Conservation (phyloP, 1,140 invertebrate species). For the Palaemon carinicauda region DNA sequence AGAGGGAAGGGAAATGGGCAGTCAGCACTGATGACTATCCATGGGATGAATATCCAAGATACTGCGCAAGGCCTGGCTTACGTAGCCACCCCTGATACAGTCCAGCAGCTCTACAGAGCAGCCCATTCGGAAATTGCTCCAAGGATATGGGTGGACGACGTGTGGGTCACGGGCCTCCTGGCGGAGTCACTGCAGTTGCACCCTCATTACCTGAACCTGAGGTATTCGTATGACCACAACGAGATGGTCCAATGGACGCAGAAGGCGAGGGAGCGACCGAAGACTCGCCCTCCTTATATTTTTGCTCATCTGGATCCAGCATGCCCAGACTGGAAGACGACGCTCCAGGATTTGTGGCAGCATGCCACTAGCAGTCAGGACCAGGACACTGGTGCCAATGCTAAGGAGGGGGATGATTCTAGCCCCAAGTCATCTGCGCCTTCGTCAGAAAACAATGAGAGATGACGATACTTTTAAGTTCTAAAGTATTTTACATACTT, state of each 20-base stretch:
- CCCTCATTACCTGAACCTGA: conserved; percentile 64
- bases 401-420: neutral
- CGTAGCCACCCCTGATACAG: conserved; percentile 63
- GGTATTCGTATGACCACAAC: conserved; percentile 63
- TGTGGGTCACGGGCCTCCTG: conserved; percentile 68
- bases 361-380: conserved; percentile 19
- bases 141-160: conserved; percentile 70
- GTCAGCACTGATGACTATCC: conserved; percentile 63
- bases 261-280: neutral
- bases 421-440: neutral
- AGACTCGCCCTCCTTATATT: conserved; percentile 56
- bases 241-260: conserved; percentile 62
- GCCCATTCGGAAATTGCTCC: conserved; percentile 61
- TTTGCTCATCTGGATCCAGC: conserved; percentile 60
- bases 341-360: conserved; percentile 58
- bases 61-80: conserved; percentile 68
- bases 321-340: conserved; percentile 40
- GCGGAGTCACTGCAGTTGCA: conserved; percentile 61
- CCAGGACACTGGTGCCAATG: neutral
- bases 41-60: conserved; percentile 63
- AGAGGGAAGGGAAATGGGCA: conserved; percentile 65
- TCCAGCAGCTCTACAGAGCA: conserved; percentile 63
- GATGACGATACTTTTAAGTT: neutral
- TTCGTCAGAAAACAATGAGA: neutral
- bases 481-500: no score